Percentiles rank a stretch among this genome's conserved stretches.
These are phyloP conservation scores for Tyrophagus putrescentiae DNA, from an alignment of 1,140 invertebrate species.

Conservation along the genomic window DNA sequence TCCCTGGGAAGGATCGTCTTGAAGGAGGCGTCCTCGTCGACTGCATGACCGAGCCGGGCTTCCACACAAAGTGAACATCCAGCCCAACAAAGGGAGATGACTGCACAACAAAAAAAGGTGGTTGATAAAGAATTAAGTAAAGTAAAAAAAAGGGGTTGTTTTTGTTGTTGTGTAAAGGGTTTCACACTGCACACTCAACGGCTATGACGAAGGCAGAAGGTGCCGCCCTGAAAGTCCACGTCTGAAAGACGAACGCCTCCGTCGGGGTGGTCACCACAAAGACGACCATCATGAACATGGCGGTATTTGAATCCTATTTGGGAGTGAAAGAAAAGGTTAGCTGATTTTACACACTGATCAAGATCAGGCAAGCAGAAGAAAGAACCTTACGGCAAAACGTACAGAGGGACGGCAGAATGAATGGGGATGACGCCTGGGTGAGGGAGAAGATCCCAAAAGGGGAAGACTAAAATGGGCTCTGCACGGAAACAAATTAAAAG, in stretches of 20 bases:
- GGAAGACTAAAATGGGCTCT: neutral
- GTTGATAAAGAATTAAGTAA: neutral
- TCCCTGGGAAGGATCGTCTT: neutral
- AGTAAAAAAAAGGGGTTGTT: neutral
- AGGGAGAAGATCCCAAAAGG: neutral
- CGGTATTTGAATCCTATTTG: constrained; percentile 1
- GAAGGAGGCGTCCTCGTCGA: constrained; percentile 2
- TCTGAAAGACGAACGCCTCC: neutral
- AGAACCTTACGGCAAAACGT: constrained; percentile 16
- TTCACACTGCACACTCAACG: neutral
- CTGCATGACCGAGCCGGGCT: neutral
- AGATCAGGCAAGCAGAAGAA: neutral
- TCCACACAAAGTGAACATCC: constrained; percentile 14
- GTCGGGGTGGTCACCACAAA: neutral
- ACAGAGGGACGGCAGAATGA: constrained; percentile 14
- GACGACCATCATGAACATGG: neutral
- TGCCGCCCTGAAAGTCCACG: constrained; percentile 12
- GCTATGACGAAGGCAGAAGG: neutral
- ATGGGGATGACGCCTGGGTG: neutral
- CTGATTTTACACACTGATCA: neutral
- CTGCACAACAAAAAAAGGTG: neutral
- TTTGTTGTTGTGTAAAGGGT: neutral
- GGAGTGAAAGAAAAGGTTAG: neutral
- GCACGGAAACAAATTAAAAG: neutral
- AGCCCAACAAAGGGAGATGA: constrained; percentile 1